A percentile compares a stretch with the other conserved stretches of the same genome.
These are phyloP conservation scores for Choristoneura fumiferana DNA, from an alignment of 1,140 invertebrate species.

Conservation along the genomic window DNA sequence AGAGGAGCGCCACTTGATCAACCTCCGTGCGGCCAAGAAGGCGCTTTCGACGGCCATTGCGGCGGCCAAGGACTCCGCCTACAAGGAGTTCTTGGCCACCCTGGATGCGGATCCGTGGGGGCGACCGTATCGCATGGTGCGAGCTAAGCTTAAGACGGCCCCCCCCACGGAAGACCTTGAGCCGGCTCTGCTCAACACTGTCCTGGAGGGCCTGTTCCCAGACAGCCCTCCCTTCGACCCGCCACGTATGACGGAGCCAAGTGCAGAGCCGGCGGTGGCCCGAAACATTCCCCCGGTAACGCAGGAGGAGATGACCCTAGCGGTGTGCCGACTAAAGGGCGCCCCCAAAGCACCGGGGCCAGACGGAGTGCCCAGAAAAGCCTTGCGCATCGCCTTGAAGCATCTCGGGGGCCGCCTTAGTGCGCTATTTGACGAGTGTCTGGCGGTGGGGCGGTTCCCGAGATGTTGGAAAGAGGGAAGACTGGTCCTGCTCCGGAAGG, in stretches of 20 bases:
- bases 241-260: not conserved
- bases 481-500: too few species aligned
- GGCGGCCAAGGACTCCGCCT: not conserved
- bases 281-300: not conserved
- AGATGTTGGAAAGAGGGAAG: too few species aligned
- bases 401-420: not conserved
- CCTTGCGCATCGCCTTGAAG: not conserved
- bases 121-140: too few species aligned
- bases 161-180: too few species aligned
- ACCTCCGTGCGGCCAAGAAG: too few species aligned
- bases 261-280: not conserved
- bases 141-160: too few species aligned
- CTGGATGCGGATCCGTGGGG: too few species aligned
- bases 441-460: not conserved
- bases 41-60: slow-evolving; percentile 21
- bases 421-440: not conserved
- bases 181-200: not conserved
- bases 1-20: too few species aligned
- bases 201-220: not conserved
- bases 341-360: too few species aligned
- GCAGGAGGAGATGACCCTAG: too few species aligned
- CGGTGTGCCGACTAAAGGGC: too few species aligned
- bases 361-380: not conserved
- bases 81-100: too few species aligned
- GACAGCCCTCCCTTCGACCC: not conserved